Evolutionary conservation across 2,113 vertebrate species (phyloP).

Genomic region (Scalopus aquaticus): DNA sequence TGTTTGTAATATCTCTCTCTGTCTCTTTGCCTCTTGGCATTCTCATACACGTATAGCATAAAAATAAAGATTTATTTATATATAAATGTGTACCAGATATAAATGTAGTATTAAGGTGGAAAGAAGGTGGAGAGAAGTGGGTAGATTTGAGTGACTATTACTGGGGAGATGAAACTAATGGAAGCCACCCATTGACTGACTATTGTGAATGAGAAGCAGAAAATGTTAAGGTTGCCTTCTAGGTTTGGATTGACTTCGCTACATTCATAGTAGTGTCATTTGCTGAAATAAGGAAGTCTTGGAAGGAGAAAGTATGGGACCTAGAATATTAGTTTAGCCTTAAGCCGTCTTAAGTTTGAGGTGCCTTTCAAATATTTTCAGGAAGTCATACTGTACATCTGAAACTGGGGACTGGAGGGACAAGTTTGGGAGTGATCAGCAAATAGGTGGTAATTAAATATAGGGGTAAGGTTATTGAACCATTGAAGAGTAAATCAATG

Average conservation of each 20-base stretch:
- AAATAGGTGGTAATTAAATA: not conserved
- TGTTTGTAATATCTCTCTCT: not conserved
- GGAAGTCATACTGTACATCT: not conserved
- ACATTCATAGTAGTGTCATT: not conserved
- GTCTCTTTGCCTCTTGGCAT: not conserved
- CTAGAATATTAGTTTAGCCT: not conserved
- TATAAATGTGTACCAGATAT: too few species aligned
- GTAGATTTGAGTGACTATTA: not conserved
- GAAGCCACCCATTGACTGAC: accelerated
- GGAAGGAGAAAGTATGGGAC: not conserved
- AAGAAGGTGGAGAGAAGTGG: not conserved
- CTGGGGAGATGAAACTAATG: not conserved
- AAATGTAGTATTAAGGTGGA: not conserved
- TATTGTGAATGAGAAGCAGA: not conserved
- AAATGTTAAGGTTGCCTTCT: not conserved
- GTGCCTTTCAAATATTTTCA: not conserved
- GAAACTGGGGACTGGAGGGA: too few species aligned
- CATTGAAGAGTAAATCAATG: not conserved
- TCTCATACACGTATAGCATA: not conserved
- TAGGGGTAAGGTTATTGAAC: not conserved
- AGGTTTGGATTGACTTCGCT: not conserved
- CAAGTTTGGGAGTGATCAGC: not conserved
- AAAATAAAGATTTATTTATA: too few species aligned
- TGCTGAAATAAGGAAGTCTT: not conserved
- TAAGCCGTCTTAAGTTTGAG: not conserved